phyloP scores from a whole-genome alignment of 2,888 invertebrate genomes.

The Heliconius sara region DNA sequence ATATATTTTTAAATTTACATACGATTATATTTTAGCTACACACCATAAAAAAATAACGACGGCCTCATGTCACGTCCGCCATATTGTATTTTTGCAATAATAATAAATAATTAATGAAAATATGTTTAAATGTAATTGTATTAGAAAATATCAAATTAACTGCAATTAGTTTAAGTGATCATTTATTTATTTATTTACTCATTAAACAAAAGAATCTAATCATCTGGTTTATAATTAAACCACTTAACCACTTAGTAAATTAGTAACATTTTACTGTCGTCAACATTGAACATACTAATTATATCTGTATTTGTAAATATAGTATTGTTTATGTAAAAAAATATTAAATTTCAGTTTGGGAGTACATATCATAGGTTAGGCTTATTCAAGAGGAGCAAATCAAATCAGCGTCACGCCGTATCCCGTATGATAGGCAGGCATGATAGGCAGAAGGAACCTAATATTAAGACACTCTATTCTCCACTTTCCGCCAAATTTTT shows the following conservation, averaged over 20 bases:
- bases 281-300: neutral
- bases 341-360: neutral
- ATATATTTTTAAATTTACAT: neutral
- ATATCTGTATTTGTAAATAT: neutral
- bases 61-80: too few relatives aligned
- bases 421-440: too few relatives aligned
- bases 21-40: too few relatives aligned
- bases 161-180: neutral
- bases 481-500: too few relatives aligned
- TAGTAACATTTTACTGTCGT: neutral
- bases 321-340: neutral
- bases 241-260: neutral
- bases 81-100: neutral
- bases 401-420: too few relatives aligned
- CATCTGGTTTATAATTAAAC: neutral
- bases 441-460: too few relatives aligned
- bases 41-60: too few relatives aligned
- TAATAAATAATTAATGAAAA: neutral
- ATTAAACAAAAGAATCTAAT: conserved; percentile 10
- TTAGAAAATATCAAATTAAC: neutral
- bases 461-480: too few relatives aligned
- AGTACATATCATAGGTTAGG: neutral
- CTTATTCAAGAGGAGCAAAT: too few relatives aligned
- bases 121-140: neutral
- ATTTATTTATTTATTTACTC: neutral